These are phyloP conservation scores for Salticus scenicus DNA, from an alignment of 2,888 invertebrate genomes.

Conservation along the genomic window DNA sequence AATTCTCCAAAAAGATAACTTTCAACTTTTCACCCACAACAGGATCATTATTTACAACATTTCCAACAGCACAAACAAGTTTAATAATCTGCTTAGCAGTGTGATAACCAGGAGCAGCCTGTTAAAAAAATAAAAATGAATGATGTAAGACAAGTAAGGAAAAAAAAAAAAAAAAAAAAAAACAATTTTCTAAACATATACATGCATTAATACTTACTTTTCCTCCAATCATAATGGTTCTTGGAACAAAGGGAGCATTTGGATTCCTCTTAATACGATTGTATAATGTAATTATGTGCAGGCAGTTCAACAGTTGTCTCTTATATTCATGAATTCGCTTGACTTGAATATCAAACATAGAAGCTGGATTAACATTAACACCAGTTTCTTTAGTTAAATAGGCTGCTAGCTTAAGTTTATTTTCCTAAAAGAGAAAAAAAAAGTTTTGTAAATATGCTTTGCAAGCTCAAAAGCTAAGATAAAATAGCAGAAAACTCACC, in stretches of 20 bases:
- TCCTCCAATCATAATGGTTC: conserved; percentile 96
- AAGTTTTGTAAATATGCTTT: background rate
- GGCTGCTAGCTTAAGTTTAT: conserved; percentile 92
- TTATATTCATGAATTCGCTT: conserved; percentile 99
- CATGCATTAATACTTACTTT: conserved; percentile 78
- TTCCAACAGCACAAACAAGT: conserved; percentile 92
- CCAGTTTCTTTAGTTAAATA: conserved; percentile 92
- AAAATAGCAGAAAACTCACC: conserved; percentile 73
- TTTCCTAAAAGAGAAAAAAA: conserved; percentile 80
- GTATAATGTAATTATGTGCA: conserved; percentile 96
- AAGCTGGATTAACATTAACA: conserved; percentile 91
- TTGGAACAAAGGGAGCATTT: conserved; percentile 86
- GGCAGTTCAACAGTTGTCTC: conserved; percentile 94
- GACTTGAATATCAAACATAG: conserved; percentile 98
- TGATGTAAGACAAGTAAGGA: background rate
- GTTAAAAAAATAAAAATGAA: conserved; percentile 60
- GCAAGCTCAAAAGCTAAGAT: background rate
- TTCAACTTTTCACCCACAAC: conserved; percentile 96
- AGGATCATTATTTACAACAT: conserved; percentile 97
- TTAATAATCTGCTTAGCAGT: conserved; percentile 99
- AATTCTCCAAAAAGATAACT: conserved; percentile 93
- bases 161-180: too few relatives aligned
- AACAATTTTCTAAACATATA: background rate
- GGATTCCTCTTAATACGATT: conserved; percentile 98
- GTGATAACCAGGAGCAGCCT: conserved; percentile 98